phyloP scores from a whole-genome alignment of 1,140 invertebrate genomes.

The Nasonia giraulti region DNA sequence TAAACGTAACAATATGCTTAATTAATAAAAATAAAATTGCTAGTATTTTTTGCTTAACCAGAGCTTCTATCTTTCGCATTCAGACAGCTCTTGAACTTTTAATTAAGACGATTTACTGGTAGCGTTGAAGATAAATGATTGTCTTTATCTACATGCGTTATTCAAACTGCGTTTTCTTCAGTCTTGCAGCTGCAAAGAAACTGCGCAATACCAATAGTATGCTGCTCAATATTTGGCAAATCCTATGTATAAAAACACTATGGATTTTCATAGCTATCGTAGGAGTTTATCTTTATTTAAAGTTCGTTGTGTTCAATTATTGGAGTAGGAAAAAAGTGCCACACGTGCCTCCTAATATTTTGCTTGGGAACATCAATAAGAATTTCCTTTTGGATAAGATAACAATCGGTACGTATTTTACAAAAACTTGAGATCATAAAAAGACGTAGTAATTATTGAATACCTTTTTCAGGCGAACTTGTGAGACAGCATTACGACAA shows the following conservation, averaged over 20 bases:
- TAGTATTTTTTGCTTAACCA: too few relatives aligned
- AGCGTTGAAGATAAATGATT: neutral
- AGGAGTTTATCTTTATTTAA: conserved; percentile 45
- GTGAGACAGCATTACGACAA: conserved; percentile 35
- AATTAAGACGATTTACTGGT: too few relatives aligned
- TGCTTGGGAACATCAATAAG: conserved; percentile 27
- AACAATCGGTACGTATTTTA: conserved; percentile 27
- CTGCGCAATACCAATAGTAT: neutral
- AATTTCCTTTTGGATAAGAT: conserved; percentile 30
- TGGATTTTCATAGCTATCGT: neutral
- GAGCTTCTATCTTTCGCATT: neutral
- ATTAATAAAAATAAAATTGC: too few relatives aligned
- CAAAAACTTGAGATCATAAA: neutral
- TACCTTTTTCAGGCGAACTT: neutral
- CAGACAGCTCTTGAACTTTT: neutral
- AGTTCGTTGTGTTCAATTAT: conserved; percentile 33
- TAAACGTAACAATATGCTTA: too few relatives aligned
- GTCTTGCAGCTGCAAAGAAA: neutral
- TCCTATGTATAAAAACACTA: neutral
- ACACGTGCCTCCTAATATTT: neutral
- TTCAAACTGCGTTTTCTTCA: neutral
- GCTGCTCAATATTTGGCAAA: neutral
- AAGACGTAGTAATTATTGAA: neutral
- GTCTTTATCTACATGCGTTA: neutral
- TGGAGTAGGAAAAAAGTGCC: conserved; percentile 42